A percentile compares a stretch with the other conserved stretches of the same genome.
Conservation (phyloP, 2,113 vertebrate species). For the Tragelaphus buxtoni region DNA sequence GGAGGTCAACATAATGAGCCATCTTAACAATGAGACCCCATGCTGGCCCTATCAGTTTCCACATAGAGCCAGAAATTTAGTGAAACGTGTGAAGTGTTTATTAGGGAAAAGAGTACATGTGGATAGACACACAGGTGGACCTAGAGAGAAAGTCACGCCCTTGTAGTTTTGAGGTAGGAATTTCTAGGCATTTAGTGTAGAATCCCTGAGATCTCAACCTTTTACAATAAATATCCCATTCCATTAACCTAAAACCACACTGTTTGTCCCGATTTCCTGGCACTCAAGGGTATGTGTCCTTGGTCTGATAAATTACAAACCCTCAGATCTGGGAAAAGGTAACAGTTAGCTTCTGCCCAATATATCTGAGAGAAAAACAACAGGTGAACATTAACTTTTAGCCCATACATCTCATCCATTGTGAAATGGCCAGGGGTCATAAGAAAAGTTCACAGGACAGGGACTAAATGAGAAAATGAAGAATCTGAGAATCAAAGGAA, state of each 20-base stretch:
- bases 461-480: background rate
- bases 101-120: background rate
- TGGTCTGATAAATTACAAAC: background rate
- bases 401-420: background rate
- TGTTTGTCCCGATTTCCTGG: background rate
- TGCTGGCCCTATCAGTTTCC: background rate
- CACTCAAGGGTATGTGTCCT: background rate
- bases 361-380: background rate
- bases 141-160: background rate
- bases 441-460: background rate
- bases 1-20: background rate
- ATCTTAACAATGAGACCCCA: background rate
- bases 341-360: background rate
- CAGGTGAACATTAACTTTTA: background rate
- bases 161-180: background rate
- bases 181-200: background rate
- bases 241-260: background rate
- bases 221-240: background rate
- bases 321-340: background rate
- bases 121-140: background rate
- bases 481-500: background rate
- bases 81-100: background rate
- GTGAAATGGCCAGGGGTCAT: background rate
- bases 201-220: background rate
- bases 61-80: background rate